Percentiles rank a stretch among this genome's conserved stretches.
Conservation (phyloP, 2,113 vertebrate genomes). For the Nycticryphes semicollaris region DNA sequence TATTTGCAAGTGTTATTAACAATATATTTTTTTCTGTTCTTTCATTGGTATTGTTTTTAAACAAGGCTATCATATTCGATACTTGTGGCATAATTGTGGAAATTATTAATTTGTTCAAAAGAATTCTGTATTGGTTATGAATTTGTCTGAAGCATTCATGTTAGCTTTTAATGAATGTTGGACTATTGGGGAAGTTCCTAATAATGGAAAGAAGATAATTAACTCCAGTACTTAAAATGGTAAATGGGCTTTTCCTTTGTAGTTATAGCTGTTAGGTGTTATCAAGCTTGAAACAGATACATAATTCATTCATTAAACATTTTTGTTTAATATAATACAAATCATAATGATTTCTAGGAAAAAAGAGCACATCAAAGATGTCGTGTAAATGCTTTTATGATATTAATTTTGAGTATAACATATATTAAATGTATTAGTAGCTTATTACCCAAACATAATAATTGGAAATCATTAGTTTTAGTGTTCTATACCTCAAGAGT, state of each 20-base stretch:
- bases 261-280: neutral
- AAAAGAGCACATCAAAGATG: neutral
- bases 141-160: neutral
- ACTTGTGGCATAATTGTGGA: neutral
- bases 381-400: neutral
- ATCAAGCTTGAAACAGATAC: neutral
- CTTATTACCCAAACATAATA: neutral
- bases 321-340: neutral
- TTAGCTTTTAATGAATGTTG: neutral
- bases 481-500: neutral
- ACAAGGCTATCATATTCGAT: neutral
- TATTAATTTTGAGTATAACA: neutral
- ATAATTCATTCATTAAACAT: neutral
- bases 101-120: neutral
- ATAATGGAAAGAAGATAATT: conserved; percentile 20
- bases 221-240: neutral
- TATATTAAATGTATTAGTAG: neutral
- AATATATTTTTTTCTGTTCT: neutral
- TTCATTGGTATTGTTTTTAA: neutral
- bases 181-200: neutral
- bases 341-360: neutral
- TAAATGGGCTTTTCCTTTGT: neutral
- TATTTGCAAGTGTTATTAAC: neutral
- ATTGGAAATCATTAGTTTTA: neutral
- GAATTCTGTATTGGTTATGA: neutral